Evolutionary conservation across 2,797 vertebrate genomes (phyloP).

Genomic region (Scolopax rusticola): DNA sequence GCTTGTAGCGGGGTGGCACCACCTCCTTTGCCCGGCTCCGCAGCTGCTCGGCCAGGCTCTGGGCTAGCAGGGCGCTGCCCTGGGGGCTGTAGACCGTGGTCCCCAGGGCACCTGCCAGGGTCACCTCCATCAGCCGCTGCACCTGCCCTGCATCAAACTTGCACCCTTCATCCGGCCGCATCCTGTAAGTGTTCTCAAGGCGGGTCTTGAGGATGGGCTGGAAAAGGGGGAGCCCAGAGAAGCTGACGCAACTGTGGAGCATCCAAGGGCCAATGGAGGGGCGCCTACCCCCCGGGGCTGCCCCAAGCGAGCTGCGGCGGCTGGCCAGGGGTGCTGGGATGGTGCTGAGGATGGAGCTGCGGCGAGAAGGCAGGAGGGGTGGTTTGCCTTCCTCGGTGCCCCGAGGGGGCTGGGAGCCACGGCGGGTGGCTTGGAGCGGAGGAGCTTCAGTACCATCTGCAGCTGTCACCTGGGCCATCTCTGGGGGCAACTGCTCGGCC

Average conservation of each 20-base stretch:
- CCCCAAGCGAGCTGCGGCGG: constrained; percentile 73
- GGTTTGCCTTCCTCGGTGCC: constrained; percentile 42
- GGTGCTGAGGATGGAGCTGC: constrained; percentile 71
- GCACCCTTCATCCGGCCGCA: constrained; percentile 59
- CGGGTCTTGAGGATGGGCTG: constrained; percentile 46
- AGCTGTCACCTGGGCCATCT: not conserved
- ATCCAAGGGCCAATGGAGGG: constrained; percentile 76
- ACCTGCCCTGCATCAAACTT: constrained; percentile 43
- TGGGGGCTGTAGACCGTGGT: constrained; percentile 52
- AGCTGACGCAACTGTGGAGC: constrained; percentile 72
- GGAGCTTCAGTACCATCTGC: not conserved
- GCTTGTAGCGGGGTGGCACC: constrained; percentile 79
- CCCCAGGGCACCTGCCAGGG: constrained; percentile 37
- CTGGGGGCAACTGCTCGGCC: not conserved
- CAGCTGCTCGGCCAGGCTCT: constrained; percentile 76
- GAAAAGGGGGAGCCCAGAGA: constrained; percentile 76
- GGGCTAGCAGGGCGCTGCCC: constrained; percentile 35
- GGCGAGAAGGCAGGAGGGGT: constrained; percentile 22
- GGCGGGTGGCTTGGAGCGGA: accelerated
- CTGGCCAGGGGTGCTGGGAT: constrained; percentile 12
- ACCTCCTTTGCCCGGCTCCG: constrained; percentile 69
- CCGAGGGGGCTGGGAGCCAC: not conserved
- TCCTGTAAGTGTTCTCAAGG: constrained; percentile 75
- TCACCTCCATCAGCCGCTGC: constrained; percentile 64
- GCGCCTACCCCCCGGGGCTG: constrained; percentile 36